A percentile compares a stretch with the other conserved stretches of the same genome.
Evolutionary conservation across 1,140 invertebrate species (phyloP).

Genomic region (Drosophila albomicans): DNA sequence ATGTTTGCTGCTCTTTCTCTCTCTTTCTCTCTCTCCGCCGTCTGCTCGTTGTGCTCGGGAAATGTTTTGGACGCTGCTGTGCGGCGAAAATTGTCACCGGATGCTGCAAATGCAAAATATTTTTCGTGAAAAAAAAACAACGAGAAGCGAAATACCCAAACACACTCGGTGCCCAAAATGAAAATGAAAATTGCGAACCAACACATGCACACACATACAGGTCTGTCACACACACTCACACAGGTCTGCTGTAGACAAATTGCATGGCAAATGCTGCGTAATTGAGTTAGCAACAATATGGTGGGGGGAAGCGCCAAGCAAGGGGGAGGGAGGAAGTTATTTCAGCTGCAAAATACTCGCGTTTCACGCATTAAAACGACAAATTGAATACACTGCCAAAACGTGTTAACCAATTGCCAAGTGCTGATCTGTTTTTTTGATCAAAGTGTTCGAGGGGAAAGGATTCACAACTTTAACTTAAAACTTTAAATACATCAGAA

Average conservation of each 20-base stretch:
- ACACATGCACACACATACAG: constrained; percentile 1
- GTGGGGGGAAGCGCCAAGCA: background rate
- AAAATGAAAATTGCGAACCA: constrained; percentile 69
- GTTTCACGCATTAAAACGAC: background rate
- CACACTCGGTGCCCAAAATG: constrained; percentile 44
- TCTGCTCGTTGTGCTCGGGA: constrained; percentile 62
- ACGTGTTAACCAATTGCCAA: background rate
- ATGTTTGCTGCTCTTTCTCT: constrained; percentile 22
- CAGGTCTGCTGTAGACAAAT: constrained; percentile 30
- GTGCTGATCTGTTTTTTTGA: background rate
- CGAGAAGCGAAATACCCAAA: constrained; percentile 9
- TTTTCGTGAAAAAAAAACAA: constrained; percentile 67
- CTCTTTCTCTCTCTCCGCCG: no score
- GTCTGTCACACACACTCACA: constrained; percentile 1
- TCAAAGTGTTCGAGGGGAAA: background rate
- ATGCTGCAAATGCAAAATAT: constrained; percentile 83
- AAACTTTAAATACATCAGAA: no score
- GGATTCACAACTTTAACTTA: no score
- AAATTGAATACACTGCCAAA: constrained; percentile 24
- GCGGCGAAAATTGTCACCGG: constrained; percentile 62
- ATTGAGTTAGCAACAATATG: constrained; percentile 73
- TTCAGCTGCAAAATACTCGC: background rate
- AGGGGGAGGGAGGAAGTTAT: constrained; percentile 15
- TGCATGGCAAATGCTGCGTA: constrained; percentile 69
- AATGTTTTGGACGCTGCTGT: constrained; percentile 45